A percentile compares a stretch with the other conserved stretches of the same genome.
These are phyloP conservation scores for Pantherophis vulpinus DNA, from an alignment of 2,797 vertebrate species.

Conservation along the genomic window DNA sequence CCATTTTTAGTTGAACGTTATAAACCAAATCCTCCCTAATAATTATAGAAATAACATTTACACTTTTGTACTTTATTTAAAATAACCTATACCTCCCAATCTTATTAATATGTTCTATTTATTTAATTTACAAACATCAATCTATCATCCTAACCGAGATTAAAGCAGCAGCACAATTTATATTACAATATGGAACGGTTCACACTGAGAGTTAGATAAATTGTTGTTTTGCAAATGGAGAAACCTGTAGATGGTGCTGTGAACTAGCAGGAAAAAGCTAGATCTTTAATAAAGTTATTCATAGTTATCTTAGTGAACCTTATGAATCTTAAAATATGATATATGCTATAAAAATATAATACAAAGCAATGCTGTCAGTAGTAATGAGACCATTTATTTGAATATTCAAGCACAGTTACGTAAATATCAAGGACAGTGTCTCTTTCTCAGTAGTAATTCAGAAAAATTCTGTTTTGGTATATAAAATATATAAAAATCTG, in stretches of 20 bases:
- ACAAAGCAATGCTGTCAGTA: neutral
- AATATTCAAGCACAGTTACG: neutral
- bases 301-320: slow-evolving; percentile 18
- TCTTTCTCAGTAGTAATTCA: neutral
- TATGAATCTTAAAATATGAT: slow-evolving; percentile 32
- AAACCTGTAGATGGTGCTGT: slow-evolving; percentile 73
- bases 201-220: neutral
- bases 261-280: slow-evolving; percentile 44
- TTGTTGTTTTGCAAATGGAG: slow-evolving; percentile 5
- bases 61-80: neutral
- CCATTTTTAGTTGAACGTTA: neutral
- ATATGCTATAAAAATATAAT: neutral
- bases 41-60: neutral
- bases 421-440: neutral
- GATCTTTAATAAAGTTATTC: neutral
- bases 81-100: neutral
- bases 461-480: neutral
- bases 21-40: neutral
- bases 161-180: neutral
- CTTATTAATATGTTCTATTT: neutral
- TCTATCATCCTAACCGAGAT: neutral
- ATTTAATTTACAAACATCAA: neutral
- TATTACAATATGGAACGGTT: neutral
- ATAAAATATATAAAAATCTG: neutral
- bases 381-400: neutral